Conservation (phyloP, 2,888 invertebrate genomes). For the Adela reaumurella region DNA sequence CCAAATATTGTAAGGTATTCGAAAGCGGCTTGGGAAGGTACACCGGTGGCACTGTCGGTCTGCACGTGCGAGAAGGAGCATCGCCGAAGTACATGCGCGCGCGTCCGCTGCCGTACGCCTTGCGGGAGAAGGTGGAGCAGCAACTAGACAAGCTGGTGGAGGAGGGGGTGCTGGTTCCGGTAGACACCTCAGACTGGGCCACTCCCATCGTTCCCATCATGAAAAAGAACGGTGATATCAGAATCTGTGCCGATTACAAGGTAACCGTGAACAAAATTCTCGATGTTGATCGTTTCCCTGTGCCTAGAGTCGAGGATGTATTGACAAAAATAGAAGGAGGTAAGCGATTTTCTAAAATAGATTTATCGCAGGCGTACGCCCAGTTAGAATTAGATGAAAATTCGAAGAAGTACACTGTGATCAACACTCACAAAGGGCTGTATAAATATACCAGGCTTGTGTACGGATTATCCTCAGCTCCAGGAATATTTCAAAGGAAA, state of each 20-base stretch:
- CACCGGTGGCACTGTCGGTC: no score
- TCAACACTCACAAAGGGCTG: conserved; percentile 13
- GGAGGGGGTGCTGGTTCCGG: no score
- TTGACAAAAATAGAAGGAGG: conserved; percentile 2
- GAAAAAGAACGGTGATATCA: not conserved
- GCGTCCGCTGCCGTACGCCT: no score
- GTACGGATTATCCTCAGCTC: conserved; percentile 12
- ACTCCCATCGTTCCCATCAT: not conserved
- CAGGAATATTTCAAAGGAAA: conserved; percentile 12
- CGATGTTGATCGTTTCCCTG: conserved; percentile 10
- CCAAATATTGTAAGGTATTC: no score
- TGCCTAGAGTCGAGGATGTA: conserved; percentile 5
- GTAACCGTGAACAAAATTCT: conserved; percentile 14
- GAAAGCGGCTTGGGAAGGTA: no score
- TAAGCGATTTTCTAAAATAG: conserved; percentile 1
- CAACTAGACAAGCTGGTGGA: no score
- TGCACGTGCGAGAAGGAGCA: no score
- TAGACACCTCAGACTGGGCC: no score
- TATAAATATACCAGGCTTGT: conserved; percentile 12
- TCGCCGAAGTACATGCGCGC: no score
- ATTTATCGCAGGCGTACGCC: conserved; percentile 4
- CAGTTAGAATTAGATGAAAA: conserved; percentile 9
- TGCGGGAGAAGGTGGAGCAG: no score
- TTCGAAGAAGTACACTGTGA: conserved; percentile 8
- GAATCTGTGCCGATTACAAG: conserved; percentile 3